phyloP scores from a whole-genome alignment of 2,888 invertebrate genomes.

The Octonoba sinensis region DNA sequence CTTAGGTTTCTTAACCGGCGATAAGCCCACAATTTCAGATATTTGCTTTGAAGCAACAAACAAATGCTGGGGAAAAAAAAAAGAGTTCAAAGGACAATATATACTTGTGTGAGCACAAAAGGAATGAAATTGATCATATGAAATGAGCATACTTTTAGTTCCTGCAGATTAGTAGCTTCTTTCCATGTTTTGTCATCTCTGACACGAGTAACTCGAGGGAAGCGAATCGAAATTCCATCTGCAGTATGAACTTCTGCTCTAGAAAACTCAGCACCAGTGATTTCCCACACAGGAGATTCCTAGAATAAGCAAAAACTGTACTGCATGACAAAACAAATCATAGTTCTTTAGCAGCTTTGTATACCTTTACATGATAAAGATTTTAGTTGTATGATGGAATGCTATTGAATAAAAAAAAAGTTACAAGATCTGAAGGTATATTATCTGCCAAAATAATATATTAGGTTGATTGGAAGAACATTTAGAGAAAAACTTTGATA shows the following conservation, averaged over 20 bases:
- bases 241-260: constrained; percentile 84
- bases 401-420: too few species aligned
- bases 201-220: constrained; percentile 84
- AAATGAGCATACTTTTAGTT: constrained; percentile 75
- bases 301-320: constrained; percentile 62
- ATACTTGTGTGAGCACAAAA: neutral
- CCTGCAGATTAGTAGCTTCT: constrained; percentile 84
- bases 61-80: constrained; percentile 71
- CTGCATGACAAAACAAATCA: neutral
- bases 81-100: neutral
- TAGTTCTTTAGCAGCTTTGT: neutral
- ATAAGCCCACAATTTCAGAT: constrained; percentile 64
- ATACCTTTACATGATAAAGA: too few species aligned
- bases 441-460: too few species aligned
- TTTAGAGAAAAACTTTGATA: too few species aligned
- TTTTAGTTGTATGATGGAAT: too few species aligned
- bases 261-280: constrained; percentile 81
- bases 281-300: constrained; percentile 93
- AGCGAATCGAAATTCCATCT: constrained; percentile 91
- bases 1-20: neutral
- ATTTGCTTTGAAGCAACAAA: constrained; percentile 79
- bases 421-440: too few species aligned
- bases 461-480: too few species aligned
- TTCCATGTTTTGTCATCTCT: constrained; percentile 88
- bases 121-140: neutral